These are phyloP conservation scores for Fregata magnificens DNA, from an alignment of 2,113 vertebrate genomes.

Conservation along the genomic window DNA sequence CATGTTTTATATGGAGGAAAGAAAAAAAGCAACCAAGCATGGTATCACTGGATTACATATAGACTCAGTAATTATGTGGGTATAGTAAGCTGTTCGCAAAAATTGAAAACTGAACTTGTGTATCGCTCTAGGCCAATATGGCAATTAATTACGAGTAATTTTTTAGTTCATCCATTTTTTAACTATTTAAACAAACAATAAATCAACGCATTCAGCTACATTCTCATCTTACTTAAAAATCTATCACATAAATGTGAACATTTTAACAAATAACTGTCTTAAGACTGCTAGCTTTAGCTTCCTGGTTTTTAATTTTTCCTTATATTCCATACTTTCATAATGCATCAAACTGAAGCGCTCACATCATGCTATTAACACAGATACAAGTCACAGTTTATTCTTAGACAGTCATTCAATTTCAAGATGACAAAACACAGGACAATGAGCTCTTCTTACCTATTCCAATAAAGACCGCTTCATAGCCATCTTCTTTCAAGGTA, in stretches of 20 bases:
- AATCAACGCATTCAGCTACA: not conserved
- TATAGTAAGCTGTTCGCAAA: not conserved
- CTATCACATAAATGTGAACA: not conserved
- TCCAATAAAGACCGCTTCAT: constrained; percentile 85
- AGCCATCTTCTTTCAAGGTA: constrained; percentile 84
- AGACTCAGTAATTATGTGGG: not conserved
- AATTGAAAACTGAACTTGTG: not conserved
- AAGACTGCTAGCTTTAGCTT: not conserved
- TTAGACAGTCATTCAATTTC: not conserved
- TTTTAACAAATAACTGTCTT: not conserved
- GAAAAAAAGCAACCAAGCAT: not conserved
- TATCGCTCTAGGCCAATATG: not conserved
- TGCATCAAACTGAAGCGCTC: not conserved
- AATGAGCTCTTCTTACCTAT: constrained; percentile 81
- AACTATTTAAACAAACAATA: not conserved
- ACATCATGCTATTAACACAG: not conserved
- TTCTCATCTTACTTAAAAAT: not conserved
- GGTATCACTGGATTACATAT: not conserved
- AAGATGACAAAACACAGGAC: not conserved
- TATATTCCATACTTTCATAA: not conserved
- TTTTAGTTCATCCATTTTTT: not conserved
- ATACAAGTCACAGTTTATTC: not conserved
- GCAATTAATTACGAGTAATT: not conserved
- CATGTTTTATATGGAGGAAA: not conserved
- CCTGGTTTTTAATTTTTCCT: not conserved